Evolutionary conservation across 1,140 invertebrate genomes (phyloP).

Genomic region (Mizuhopecten yessoensis): DNA sequence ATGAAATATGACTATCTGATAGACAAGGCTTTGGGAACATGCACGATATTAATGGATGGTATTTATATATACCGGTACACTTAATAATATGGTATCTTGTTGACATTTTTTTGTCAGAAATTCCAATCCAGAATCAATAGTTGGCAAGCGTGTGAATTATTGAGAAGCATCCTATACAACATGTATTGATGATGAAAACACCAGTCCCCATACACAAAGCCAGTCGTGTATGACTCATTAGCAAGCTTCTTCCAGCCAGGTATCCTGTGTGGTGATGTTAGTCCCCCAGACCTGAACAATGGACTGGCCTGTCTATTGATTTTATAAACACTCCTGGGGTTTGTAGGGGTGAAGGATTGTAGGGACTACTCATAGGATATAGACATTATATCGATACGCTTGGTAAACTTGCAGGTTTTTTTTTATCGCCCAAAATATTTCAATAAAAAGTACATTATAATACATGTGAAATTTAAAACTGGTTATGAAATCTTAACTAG

Average conservation of each 20-base stretch:
- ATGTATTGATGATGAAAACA: constrained; percentile 17
- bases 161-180: constrained; percentile 26
- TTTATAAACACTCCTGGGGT: background rate
- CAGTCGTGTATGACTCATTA: constrained; percentile 33
- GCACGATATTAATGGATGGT: background rate
- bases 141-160: constrained; percentile 26
- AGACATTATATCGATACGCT: too few species aligned
- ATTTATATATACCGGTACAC: constrained; percentile 2
- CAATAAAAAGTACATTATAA: background rate
- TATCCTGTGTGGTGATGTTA: constrained; percentile 4
- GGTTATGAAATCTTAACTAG: background rate
- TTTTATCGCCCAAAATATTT: background rate
- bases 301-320: constrained; percentile 25
- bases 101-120: background rate
- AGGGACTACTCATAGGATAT: background rate
- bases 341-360: constrained; percentile 6
- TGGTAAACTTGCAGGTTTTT: background rate
- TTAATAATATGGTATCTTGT: constrained; percentile 9
- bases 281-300: background rate
- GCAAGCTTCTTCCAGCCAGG: background rate
- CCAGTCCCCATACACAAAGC: background rate
- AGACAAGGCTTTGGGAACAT: background rate
- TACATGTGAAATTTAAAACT: background rate
- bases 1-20: background rate
- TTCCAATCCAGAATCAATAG: background rate